Conservation (phyloP, 2,888 invertebrate genomes). For the Molorchus minor region DNA sequence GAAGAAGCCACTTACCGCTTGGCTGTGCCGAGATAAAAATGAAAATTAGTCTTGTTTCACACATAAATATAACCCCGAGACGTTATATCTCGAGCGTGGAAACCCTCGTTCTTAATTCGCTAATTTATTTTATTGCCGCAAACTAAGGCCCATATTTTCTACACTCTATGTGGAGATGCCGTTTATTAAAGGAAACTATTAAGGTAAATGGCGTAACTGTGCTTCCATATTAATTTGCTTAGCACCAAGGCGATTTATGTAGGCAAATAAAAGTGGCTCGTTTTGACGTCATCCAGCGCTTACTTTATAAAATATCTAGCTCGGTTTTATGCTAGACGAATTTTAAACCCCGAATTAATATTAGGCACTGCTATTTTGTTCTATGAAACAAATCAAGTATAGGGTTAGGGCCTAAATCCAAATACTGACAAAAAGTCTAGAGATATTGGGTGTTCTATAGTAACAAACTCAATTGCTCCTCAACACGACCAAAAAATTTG, state of each 20-base stretch:
- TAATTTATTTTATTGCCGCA: conserved; percentile 49
- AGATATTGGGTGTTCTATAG: too few species aligned
- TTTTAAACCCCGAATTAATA: conserved; percentile 11
- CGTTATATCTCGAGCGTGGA: conserved; percentile 17
- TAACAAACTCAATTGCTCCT: too few species aligned
- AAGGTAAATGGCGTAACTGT: conserved; percentile 26
- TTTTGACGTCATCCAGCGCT: conserved; percentile 12
- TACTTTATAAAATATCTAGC: conserved; percentile 17
- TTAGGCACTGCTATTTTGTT: conserved; percentile 1
- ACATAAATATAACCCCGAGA: conserved; percentile 26
- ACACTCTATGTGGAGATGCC: conserved; percentile 32
- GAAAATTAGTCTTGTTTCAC: conserved; percentile 26
- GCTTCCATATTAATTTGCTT: conserved; percentile 20
- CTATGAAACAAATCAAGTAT: too few species aligned
- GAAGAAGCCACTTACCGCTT: conserved; percentile 7
- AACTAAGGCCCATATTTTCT: conserved; percentile 37
- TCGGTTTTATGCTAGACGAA: not conserved
- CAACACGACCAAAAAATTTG: too few species aligned
- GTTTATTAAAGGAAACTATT: conserved; percentile 31
- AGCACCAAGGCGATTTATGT: conserved; percentile 14
- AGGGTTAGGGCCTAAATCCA: too few species aligned
- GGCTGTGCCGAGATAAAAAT: conserved; percentile 22
- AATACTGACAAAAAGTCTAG: too few species aligned
- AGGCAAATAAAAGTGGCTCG: conserved; percentile 15
- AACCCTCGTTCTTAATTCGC: conserved; percentile 42